Conservation (phyloP, 2,797 vertebrate genomes). For the Tiaroga cobitis region DNA sequence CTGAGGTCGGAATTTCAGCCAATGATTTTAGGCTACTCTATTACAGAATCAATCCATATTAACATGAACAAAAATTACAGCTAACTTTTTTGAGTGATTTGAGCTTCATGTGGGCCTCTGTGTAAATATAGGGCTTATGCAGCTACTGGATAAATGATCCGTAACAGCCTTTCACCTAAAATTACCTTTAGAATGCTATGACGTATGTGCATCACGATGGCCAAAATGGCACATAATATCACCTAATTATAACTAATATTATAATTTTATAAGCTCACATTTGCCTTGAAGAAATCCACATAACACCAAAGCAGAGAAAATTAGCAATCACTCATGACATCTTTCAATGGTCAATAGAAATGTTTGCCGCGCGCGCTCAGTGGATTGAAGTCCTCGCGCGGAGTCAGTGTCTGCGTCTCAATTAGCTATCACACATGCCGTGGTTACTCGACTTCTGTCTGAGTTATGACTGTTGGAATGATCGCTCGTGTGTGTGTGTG, state of each 20-base stretch:
- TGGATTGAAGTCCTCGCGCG: background rate
- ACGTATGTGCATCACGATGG: background rate
- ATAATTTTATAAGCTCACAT: background rate
- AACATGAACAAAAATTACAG: background rate
- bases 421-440: background rate
- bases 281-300: background rate
- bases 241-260: background rate
- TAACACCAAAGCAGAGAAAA: background rate
- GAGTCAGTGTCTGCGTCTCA: background rate
- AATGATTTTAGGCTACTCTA: constrained; percentile 49
- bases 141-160: background rate
- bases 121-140: background rate
- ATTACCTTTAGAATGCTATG: no score
- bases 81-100: background rate
- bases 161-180: background rate
- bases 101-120: background rate
- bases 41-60: background rate
- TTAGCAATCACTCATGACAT: background rate
- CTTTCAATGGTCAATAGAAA: background rate
- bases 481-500: background rate
- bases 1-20: constrained; percentile 70
- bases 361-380: background rate
- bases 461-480: constrained; percentile 42
- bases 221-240: background rate
- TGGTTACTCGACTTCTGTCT: background rate